Evolutionary conservation across 2,113 vertebrate genomes (phyloP).

Genomic region (Turnix velox): DNA sequence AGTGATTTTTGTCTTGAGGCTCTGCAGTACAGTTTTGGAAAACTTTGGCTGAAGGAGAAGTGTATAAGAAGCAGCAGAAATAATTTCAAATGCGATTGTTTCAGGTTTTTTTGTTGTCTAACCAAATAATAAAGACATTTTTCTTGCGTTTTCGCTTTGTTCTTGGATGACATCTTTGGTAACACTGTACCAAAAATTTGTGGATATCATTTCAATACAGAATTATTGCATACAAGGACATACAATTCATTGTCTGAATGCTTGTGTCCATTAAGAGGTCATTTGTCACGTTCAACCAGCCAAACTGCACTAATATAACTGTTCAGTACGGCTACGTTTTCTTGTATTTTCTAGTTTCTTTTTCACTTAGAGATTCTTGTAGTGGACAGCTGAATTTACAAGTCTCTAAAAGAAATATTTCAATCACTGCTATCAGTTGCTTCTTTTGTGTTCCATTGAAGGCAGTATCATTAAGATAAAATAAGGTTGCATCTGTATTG

Average conservation of each 20-base stretch:
- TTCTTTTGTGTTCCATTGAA: slow-evolving; percentile 42
- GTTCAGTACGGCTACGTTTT: background rate
- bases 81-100: background rate
- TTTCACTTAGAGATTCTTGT: background rate
- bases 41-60: background rate
- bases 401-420: background rate
- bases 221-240: background rate
- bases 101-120: background rate
- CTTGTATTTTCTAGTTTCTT: background rate
- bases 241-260: background rate
- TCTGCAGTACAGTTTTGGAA: background rate
- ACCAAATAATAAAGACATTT: background rate
- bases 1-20: background rate
- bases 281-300: background rate
- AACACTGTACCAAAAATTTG: background rate
- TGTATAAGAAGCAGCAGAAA: background rate
- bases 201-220: background rate
- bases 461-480: slow-evolving; percentile 17
- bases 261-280: background rate
- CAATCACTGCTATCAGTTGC: slow-evolving; percentile 29
- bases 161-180: background rate
- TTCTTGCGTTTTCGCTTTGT: background rate
- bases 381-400: slow-evolving; percentile 29
- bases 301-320: background rate
- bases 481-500: slow-evolving; percentile 28